phyloP scores from a whole-genome alignment of 2,888 invertebrate species.

The Heteromyza rotundicornis region DNA sequence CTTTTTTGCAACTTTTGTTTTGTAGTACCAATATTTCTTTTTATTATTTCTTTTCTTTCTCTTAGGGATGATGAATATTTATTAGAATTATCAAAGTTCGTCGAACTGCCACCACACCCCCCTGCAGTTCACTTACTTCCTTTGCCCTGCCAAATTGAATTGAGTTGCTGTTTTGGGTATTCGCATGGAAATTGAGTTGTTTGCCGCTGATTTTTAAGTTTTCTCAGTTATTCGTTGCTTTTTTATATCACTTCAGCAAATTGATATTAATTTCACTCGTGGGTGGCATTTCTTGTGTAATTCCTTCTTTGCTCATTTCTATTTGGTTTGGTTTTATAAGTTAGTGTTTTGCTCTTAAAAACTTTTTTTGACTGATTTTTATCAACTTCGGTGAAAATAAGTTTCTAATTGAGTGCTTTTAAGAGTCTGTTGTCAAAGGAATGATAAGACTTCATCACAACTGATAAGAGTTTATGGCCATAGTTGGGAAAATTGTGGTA shows the following conservation, averaged over 20 bases:
- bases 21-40: constrained; percentile 25
- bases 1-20: constrained; percentile 32
- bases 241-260: constrained; percentile 45
- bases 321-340: background rate
- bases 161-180: constrained; percentile 46
- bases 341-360: constrained; percentile 17
- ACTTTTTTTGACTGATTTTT: constrained; percentile 12
- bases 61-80: constrained; percentile 58
- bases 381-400: constrained; percentile 6
- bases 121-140: constrained; percentile 20
- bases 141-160: constrained; percentile 48
- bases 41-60: constrained; percentile 25
- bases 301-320: background rate
- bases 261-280: constrained; percentile 59
- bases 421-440: too few relatives aligned
- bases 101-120: constrained; percentile 14
- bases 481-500: too few relatives aligned
- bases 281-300: constrained; percentile 27
- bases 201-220: constrained; percentile 22
- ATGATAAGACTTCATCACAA: too few relatives aligned
- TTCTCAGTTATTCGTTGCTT: constrained; percentile 16
- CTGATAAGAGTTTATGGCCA: too few relatives aligned
- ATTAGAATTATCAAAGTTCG: constrained; percentile 56
- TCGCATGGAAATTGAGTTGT: constrained; percentile 18
- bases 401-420: constrained; percentile 3